Percentiles rank a stretch among this genome's conserved stretches.
phyloP scores from a whole-genome alignment of 2,113 vertebrate species.

The Plectropomus leopardus region DNA sequence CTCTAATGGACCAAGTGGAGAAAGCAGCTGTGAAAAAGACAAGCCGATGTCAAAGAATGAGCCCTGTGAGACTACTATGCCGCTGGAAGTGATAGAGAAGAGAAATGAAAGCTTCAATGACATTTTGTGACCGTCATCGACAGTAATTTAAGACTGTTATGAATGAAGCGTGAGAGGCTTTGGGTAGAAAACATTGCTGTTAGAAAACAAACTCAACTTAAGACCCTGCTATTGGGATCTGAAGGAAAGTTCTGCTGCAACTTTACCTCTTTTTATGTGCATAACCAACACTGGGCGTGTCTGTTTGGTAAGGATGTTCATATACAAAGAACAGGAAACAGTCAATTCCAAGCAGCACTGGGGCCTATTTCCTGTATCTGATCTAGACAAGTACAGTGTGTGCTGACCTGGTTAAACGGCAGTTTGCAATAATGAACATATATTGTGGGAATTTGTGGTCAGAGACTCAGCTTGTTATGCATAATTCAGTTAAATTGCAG shows the following conservation, averaged over 20 bases:
- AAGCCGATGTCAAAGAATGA: neutral
- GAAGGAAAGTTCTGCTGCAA: neutral
- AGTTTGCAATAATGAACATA: neutral
- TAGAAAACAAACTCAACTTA: neutral
- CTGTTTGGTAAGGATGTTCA: neutral
- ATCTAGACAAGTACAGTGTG: neutral
- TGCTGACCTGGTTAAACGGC: neutral
- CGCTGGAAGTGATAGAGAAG: neutral
- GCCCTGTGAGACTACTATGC: neutral
- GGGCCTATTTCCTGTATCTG: neutral
- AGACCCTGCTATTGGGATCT: neutral
- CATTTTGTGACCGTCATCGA: neutral
- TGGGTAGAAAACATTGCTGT: constrained; percentile 5
- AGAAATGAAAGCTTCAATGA: neutral
- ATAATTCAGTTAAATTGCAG: neutral
- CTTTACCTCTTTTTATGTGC: neutral
- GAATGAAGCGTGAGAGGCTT: neutral
- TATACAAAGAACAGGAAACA: neutral
- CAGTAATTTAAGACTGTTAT: neutral
- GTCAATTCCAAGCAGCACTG: neutral
- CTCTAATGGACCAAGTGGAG: constrained; percentile 1
- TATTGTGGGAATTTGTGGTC: neutral
- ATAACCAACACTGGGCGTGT: neutral
- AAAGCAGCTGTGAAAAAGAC: neutral
- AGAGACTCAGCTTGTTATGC: neutral